These are phyloP conservation scores for Hyalella azteca DNA, from an alignment of 2,888 invertebrate genomes.

Conservation along the genomic window DNA sequence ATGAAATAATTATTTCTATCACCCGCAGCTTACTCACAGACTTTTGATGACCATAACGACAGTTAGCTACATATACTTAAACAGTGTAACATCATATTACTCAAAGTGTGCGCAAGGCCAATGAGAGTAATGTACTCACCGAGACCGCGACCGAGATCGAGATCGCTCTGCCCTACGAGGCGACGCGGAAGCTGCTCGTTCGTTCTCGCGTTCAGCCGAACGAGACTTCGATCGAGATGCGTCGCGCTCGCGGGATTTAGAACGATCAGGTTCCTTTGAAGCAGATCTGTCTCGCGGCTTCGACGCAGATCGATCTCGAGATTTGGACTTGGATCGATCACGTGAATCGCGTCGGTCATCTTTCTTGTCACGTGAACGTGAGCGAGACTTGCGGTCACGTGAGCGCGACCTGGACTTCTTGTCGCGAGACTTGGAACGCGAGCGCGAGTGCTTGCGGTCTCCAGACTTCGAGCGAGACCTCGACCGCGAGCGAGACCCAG, in stretches of 20 bases:
- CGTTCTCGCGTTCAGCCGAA: not conserved
- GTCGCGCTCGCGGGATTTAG: not conserved
- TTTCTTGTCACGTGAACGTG: constrained; percentile 10
- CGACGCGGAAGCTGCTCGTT: not conserved
- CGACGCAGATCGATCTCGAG: not conserved
- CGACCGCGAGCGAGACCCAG: constrained; percentile 49
- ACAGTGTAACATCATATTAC: too few relatives aligned
- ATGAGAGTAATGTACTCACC: too few relatives aligned
- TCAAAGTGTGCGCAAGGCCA: too few relatives aligned
- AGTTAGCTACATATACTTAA: too few relatives aligned
- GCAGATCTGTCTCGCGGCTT: not conserved
- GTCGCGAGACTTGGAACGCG: constrained; percentile 47
- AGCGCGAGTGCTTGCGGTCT: constrained; percentile 39
- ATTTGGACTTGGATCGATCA: not conserved
- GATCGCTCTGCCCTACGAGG: not conserved
- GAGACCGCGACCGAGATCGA: not conserved
- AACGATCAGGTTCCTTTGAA: not conserved
- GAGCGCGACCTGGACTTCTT: constrained; percentile 43
- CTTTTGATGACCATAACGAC: too few relatives aligned
- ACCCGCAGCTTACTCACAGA: too few relatives aligned
- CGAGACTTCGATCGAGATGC: not conserved
- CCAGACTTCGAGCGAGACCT: constrained; percentile 47
- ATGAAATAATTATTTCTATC: too few relatives aligned
- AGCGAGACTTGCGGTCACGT: constrained; percentile 27
- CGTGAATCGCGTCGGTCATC: not conserved